Conservation (phyloP, 1,140 invertebrate genomes). For the Wasmannia auropunctata region DNA sequence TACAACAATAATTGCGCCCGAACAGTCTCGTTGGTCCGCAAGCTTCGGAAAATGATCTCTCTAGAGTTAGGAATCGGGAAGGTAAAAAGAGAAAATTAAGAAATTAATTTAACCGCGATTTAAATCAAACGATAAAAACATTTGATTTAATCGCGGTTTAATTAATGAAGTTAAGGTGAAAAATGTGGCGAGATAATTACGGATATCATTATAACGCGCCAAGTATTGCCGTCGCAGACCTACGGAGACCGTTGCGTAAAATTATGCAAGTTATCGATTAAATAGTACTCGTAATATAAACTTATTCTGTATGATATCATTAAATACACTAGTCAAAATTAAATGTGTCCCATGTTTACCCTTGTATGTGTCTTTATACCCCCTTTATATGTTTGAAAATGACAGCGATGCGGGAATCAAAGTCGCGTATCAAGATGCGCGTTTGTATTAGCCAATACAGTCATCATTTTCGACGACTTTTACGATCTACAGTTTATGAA, state of each 20-base stretch:
- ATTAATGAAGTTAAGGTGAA: neutral
- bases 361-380: constrained; percentile 5
- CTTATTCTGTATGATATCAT: constrained; percentile 78
- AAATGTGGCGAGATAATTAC: neutral
- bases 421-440: neutral
- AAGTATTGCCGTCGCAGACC: constrained; percentile 12
- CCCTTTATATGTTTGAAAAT: neutral
- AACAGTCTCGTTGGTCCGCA: constrained; percentile 26
- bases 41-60: constrained; percentile 14
- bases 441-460: neutral
- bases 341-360: constrained; percentile 8
- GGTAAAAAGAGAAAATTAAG: constrained; percentile 12
- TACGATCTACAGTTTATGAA: neutral
- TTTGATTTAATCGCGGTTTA: neutral
- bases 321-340: constrained; percentile 80
- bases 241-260: constrained; percentile 55
- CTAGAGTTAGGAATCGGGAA: constrained; percentile 12
- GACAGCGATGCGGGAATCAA: neutral
- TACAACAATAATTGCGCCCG: constrained; percentile 53
- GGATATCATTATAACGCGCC: neutral
- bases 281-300: constrained; percentile 74
- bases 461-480: constrained; percentile 5
- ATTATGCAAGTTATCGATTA: constrained; percentile 61
- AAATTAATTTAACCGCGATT: constrained; percentile 42
- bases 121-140: neutral